These are phyloP conservation scores for Tachysurus fulvidraco DNA, from an alignment of 2,113 vertebrate species.

Conservation along the genomic window DNA sequence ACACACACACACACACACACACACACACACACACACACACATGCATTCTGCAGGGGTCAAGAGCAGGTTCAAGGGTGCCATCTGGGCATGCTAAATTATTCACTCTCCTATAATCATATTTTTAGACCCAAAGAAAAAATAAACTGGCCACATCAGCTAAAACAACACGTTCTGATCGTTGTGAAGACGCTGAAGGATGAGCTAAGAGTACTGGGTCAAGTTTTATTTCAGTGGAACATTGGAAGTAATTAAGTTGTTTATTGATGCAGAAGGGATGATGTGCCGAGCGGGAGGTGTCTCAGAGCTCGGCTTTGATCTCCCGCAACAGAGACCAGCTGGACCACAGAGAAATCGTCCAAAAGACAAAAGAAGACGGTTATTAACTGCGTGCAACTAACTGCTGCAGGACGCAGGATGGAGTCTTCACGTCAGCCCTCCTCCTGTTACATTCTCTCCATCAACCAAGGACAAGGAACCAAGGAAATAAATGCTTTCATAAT, in stretches of 20 bases:
- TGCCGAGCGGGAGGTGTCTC: constrained; percentile 54
- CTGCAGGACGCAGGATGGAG: neutral
- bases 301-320: constrained; percentile 55
- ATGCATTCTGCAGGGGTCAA: constrained; percentile 38
- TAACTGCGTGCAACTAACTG: neutral
- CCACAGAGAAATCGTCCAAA: constrained; percentile 27
- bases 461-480: neutral
- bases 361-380: neutral
- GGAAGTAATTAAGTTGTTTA: constrained; percentile 60
- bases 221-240: constrained; percentile 44
- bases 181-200: neutral
- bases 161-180: neutral
- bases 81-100: constrained; percentile 43
- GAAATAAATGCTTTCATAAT: no score
- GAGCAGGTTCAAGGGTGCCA: constrained; percentile 49
- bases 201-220: neutral
- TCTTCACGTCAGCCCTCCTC: neutral
- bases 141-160: neutral
- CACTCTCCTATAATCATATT: constrained; percentile 1
- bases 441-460: neutral
- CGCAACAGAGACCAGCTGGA: constrained; percentile 65
- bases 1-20: constrained; percentile 11
- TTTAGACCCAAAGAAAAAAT: constrained; percentile 12
- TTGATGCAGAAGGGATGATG: constrained; percentile 59
- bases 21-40: constrained; percentile 19